Conservation (phyloP, 2,888 invertebrate species). For the Lepidocyrtoides sp. region DNA sequence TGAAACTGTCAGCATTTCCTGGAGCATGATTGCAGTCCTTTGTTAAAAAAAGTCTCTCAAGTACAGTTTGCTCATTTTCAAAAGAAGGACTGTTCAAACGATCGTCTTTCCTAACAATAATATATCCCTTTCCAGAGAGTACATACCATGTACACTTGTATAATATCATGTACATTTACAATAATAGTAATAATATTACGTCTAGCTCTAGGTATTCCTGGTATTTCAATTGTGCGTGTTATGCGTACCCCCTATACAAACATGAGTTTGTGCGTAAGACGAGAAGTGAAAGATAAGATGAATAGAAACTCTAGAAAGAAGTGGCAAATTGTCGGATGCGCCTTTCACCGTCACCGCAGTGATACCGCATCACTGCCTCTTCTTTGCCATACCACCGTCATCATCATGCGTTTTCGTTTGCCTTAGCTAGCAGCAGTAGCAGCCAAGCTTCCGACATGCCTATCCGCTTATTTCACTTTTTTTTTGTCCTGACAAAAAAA, state of each 20-base stretch:
- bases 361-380: neutral
- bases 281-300: constrained; percentile 54
- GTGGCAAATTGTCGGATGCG: constrained; percentile 73
- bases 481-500: neutral
- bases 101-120: neutral
- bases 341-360: constrained; percentile 40
- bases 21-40: constrained; percentile 16
- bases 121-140: neutral
- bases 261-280: neutral
- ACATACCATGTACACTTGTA: no score
- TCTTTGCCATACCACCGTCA: neutral
- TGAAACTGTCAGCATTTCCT: neutral
- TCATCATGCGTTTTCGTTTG: neutral
- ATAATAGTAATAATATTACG: no score
- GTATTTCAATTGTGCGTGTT: neutral
- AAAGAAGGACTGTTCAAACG: neutral
- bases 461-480: constrained; percentile 49
- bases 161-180: no score
- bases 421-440: neutral
- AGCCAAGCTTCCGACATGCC: constrained; percentile 40
- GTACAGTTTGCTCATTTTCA: constrained; percentile 16
- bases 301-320: constrained; percentile 16
- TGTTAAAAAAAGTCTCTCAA: neutral
- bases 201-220: no score
- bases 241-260: neutral